These are phyloP conservation scores for Cheirogaleus major DNA, from an alignment of 2,797 vertebrate species.

Conservation along the genomic window DNA sequence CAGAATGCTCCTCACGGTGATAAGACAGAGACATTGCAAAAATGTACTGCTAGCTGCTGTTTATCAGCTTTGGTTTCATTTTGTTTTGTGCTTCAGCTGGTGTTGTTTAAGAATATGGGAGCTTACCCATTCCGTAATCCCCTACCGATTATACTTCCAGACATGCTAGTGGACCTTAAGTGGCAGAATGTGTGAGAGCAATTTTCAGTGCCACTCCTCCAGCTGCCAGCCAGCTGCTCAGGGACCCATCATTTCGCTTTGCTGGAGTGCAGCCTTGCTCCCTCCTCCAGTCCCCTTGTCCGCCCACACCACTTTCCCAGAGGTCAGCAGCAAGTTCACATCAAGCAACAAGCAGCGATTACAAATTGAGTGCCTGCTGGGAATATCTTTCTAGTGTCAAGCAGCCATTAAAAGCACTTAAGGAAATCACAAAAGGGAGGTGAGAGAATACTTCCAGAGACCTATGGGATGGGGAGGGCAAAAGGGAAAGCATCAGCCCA, in stretches of 20 bases:
- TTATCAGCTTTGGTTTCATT: background rate
- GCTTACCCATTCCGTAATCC: background rate
- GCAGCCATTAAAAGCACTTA: slow-evolving; percentile 65
- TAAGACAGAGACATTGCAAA: background rate
- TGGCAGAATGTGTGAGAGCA: background rate
- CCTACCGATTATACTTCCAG: slow-evolving; percentile 10
- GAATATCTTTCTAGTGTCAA: slow-evolving; percentile 53
- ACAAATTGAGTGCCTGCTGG: slow-evolving; percentile 63
- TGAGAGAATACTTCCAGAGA: slow-evolving; percentile 36
- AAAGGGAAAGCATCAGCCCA: background rate
- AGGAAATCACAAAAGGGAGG: slow-evolving; percentile 47
- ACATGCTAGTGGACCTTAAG: background rate
- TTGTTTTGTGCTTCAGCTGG: background rate
- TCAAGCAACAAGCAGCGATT: slow-evolving; percentile 14
- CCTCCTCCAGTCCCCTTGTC: background rate
- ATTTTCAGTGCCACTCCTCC: background rate
- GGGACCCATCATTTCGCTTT: background rate
- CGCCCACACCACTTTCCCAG: background rate
- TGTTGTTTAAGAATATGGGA: background rate
- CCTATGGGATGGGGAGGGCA: background rate
- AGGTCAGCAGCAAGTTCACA: slow-evolving; percentile 51
- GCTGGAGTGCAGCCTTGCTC: background rate
- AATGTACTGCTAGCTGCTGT: background rate
- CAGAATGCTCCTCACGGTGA: background rate
- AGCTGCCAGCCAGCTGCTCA: background rate